phyloP scores from a whole-genome alignment of 2,888 invertebrate species.

The Sussaba pulchella region DNA sequence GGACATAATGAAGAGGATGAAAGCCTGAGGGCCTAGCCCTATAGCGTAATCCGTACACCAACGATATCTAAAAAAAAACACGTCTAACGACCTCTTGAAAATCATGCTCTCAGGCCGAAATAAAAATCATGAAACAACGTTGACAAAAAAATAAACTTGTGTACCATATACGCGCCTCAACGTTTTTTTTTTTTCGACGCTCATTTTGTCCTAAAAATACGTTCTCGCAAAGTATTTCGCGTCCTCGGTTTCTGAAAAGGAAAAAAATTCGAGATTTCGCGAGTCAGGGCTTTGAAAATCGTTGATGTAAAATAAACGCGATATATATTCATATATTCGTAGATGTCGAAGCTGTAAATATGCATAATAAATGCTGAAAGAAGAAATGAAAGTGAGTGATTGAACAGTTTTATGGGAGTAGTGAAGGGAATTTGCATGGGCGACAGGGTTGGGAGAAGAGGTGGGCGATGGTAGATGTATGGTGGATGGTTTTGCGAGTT shows the following conservation, averaged over 20 bases:
- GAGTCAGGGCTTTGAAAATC: conserved; percentile 9
- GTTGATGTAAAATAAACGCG: neutral
- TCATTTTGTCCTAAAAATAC: conserved; percentile 56
- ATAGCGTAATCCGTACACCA: conserved; percentile 33
- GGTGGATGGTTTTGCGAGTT: neutral
- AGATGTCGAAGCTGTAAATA: neutral
- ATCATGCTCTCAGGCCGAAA: conserved; percentile 56
- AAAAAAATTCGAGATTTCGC: conserved; percentile 44
- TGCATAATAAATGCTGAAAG: conserved; percentile 21
- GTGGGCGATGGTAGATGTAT: neutral
- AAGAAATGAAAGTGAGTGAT: neutral
- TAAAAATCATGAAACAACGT: conserved; percentile 37
- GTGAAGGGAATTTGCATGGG: too few relatives aligned
- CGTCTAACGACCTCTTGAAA: conserved; percentile 45
- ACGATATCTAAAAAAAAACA: conserved; percentile 36
- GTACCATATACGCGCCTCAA: conserved; percentile 55
- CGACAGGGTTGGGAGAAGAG: neutral
- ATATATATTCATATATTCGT: neutral
- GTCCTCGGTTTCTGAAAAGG: conserved; percentile 64
- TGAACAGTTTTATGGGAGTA: conserved; percentile 11
- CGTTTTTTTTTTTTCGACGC: conserved; percentile 44
- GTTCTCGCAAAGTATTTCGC: conserved; percentile 55
- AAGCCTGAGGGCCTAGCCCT: conserved; percentile 36
- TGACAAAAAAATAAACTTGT: conserved; percentile 48
- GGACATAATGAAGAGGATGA: neutral